Conservation (phyloP, 2,888 invertebrate genomes). For the Autographa pulchrina region DNA sequence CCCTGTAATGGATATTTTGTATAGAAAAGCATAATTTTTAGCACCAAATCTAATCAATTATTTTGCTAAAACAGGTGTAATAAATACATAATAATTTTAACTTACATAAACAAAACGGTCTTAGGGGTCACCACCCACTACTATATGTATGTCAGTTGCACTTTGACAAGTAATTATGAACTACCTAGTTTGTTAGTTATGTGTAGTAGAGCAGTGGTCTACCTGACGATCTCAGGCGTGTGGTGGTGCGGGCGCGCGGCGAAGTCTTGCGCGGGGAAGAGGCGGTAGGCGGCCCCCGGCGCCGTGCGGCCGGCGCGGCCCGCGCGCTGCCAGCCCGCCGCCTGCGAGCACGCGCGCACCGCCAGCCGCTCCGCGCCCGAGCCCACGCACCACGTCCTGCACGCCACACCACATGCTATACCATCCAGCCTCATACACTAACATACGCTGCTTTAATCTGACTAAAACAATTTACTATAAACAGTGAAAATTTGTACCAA, state of each 20-base stretch:
- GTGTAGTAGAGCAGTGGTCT: background rate
- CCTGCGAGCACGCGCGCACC: constrained; percentile 95
- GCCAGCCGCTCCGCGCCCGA: constrained; percentile 95
- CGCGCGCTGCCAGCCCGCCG: constrained; percentile 97
- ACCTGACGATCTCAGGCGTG: constrained; percentile 94
- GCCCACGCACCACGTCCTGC: constrained; percentile 93
- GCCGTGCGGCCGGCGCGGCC: constrained; percentile 97
- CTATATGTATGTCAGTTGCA: no score
- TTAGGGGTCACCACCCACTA: no score
- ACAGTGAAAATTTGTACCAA: no score
- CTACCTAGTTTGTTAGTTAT: no score
- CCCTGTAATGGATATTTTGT: no score
- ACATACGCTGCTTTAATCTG: background rate
- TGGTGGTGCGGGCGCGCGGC: constrained; percentile 92
- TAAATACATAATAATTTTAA: no score
- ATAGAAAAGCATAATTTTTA: no score
- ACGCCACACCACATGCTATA: background rate
- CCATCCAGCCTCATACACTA: background rate
- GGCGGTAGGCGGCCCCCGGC: constrained; percentile 95
- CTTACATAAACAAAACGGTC: no score
- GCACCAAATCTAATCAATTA: no score
- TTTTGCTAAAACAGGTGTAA: no score
- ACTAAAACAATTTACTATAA: no score
- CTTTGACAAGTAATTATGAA: no score
- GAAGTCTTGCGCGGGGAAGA: constrained; percentile 95